phyloP scores from a whole-genome alignment of 2,888 invertebrate genomes.

The Amphipyra berbera region DNA sequence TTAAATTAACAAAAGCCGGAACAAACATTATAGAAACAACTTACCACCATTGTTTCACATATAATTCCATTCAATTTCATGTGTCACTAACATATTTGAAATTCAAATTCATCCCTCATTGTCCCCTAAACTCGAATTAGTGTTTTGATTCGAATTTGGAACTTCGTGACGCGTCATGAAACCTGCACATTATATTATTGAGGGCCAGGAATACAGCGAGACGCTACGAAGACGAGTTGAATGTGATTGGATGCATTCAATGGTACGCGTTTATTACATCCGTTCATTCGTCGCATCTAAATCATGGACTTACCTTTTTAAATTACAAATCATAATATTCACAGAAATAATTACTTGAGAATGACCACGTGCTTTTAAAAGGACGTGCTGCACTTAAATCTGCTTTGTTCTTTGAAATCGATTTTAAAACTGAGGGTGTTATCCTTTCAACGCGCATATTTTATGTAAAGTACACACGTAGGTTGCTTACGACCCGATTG shows the following conservation, averaged over 20 bases:
- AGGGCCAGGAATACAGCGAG: slow-evolving; percentile 25
- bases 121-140: slow-evolving; percentile 68
- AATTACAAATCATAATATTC: slow-evolving; percentile 28
- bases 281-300: slow-evolving; percentile 29
- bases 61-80: slow-evolving; percentile 78
- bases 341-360: slow-evolving; percentile 24
- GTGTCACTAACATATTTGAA: slow-evolving; percentile 81
- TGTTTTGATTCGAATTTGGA: slow-evolving; percentile 54
- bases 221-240: slow-evolving; percentile 9
- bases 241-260: slow-evolving; percentile 33
- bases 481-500: neutral
- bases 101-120: slow-evolving; percentile 78
- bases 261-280: slow-evolving; percentile 39
- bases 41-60: slow-evolving; percentile 64
- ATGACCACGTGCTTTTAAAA: slow-evolving; percentile 14
- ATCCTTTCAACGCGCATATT: slow-evolving; percentile 6
- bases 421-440: slow-evolving; percentile 1
- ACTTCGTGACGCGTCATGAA: slow-evolving; percentile 51
- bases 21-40: slow-evolving; percentile 53
- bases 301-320: slow-evolving; percentile 14
- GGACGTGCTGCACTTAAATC: neutral
- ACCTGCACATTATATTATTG: slow-evolving; percentile 35
- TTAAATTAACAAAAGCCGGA: slow-evolving; percentile 59
- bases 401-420: slow-evolving; percentile 21
- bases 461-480: slow-evolving; percentile 8